Conservation (phyloP, 2,888 invertebrate genomes). For the Arge pagana region DNA sequence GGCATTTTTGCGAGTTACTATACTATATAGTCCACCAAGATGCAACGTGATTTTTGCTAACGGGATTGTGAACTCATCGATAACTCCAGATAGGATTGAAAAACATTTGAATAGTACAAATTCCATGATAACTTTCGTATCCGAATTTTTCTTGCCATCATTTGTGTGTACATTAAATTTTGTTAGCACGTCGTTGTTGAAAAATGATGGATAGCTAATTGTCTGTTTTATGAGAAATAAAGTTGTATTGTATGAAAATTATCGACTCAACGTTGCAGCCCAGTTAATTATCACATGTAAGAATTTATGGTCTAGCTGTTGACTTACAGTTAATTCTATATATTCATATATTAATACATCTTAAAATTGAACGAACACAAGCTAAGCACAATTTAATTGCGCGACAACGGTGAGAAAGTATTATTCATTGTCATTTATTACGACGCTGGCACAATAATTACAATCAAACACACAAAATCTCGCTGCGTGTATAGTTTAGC, state of each 20-base stretch:
- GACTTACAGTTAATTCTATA: neutral
- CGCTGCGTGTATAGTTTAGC: too few species aligned
- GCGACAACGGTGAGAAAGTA: conserved; percentile 4
- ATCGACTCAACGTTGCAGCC: conserved; percentile 9
- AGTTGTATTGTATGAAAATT: too few species aligned
- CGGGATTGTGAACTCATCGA: too few species aligned
- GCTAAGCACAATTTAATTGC: conserved; percentile 16
- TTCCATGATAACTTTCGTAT: too few species aligned
- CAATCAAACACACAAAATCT: neutral
- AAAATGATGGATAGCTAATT: too few species aligned
- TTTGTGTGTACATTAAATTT: too few species aligned
- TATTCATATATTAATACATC: neutral
- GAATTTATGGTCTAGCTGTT: conserved; percentile 11
- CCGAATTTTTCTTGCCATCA: too few species aligned
- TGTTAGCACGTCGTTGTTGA: too few species aligned
- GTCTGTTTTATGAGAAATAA: too few species aligned
- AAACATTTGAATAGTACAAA: neutral
- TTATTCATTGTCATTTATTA: conserved; percentile 8
- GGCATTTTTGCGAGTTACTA: neutral
- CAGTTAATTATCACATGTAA: conserved; percentile 12
- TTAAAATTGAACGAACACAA: conserved; percentile 20
- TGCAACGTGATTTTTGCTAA: neutral
- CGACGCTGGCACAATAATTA: neutral
- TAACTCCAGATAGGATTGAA: too few species aligned
- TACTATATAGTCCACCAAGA: neutral